Evolutionary conservation across 2,797 vertebrate genomes (phyloP).

Genomic region (Botia almorhae): DNA sequence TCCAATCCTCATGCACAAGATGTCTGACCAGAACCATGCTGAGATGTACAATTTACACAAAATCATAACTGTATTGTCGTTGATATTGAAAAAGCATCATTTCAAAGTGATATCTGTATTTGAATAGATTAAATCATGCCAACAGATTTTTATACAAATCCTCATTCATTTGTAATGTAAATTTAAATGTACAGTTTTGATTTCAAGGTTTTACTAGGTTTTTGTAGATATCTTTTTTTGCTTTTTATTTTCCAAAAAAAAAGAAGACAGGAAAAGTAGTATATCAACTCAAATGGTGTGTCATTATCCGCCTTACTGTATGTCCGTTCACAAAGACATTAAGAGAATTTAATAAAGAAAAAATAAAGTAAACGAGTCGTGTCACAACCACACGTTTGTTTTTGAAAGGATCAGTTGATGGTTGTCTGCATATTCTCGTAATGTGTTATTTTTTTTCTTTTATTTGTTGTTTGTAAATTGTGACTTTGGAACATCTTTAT

Average conservation of each 20-base stretch:
- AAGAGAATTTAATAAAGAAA: conserved; percentile 41
- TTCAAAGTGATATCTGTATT: conserved; percentile 87
- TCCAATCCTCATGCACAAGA: conserved; percentile 71
- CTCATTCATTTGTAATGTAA: conserved; percentile 88
- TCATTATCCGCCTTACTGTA: conserved; percentile 84
- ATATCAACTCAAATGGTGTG: conserved; percentile 78
- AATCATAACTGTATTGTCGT: conserved; percentile 33
- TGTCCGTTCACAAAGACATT: conserved; percentile 70
- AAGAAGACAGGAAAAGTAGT: conserved; percentile 36
- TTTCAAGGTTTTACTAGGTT: conserved; percentile 90
- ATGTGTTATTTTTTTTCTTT: conserved; percentile 65
- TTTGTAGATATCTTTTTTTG: conserved; percentile 92
- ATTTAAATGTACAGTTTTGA: conserved; percentile 99
- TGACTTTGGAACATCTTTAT: conserved; percentile 81
- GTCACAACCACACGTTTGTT: conserved; percentile 78
- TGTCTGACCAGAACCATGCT: conserved; percentile 74
- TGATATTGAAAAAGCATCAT: conserved; percentile 62
- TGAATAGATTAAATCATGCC: conserved; percentile 85
- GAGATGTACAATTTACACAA: conserved; percentile 63
- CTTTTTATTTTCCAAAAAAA: conserved; percentile 84
- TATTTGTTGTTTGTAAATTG: conserved; percentile 77
- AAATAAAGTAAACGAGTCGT: conserved; percentile 71
- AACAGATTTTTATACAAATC: conserved; percentile 78
- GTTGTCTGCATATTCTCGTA: conserved; percentile 86
- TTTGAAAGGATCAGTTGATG: conserved; percentile 83